phyloP scores from a whole-genome alignment of 1,140 invertebrate genomes.

The Heterodera carotae region DNA sequence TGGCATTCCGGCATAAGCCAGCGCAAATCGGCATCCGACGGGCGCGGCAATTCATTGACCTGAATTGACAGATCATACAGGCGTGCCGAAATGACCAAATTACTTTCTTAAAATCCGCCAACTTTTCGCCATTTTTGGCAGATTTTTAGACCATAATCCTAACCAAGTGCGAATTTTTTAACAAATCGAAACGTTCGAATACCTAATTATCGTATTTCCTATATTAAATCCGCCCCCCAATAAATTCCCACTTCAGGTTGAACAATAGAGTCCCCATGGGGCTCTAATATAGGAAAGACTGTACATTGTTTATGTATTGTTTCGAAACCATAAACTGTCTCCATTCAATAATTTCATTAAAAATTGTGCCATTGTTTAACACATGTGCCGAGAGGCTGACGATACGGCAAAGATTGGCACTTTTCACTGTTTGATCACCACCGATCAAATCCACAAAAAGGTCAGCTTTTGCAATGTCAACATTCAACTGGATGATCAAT shows the following conservation, averaged over 20 bases:
- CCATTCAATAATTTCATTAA: background rate
- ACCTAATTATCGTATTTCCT: too few relatives aligned
- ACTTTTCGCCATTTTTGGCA: too few relatives aligned
- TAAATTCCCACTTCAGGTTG: too few relatives aligned
- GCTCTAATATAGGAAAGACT: too few relatives aligned
- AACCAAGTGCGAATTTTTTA: too few relatives aligned
- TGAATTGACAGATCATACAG: background rate
- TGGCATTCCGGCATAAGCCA: background rate
- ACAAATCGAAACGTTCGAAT: too few relatives aligned
- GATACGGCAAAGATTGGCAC: background rate
- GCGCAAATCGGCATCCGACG: background rate
- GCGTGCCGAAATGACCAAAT: too few relatives aligned
- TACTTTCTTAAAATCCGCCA: too few relatives aligned
- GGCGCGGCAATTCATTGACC: background rate
- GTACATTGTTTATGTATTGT: background rate
- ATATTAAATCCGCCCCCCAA: too few relatives aligned
- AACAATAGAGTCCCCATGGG: too few relatives aligned
- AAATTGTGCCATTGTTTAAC: background rate
- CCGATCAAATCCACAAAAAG: background rate
- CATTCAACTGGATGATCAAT: background rate
- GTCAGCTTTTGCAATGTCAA: background rate
- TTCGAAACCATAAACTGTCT: background rate
- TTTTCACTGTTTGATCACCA: background rate
- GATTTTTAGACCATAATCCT: too few relatives aligned
- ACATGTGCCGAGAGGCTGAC: background rate